Conservation (phyloP, 2,797 vertebrate genomes). For the Danio albolineatus region DNA sequence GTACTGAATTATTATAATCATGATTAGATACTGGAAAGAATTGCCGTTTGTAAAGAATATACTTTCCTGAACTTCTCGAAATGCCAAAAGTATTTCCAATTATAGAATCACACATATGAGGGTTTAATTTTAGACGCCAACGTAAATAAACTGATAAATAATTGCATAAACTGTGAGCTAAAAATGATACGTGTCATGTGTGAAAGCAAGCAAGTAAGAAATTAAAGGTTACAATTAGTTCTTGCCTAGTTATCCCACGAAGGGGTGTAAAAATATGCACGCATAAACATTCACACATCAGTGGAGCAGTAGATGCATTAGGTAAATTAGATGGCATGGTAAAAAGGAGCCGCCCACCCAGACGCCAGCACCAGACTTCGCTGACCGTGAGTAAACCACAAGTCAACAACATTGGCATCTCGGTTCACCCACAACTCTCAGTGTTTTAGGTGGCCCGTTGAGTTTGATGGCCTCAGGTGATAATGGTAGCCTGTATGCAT, state of each 20-base stretch:
- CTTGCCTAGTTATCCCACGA: conserved; percentile 9
- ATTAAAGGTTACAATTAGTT: conserved; percentile 8
- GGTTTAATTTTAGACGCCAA: too few relatives aligned
- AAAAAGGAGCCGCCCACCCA: conserved; percentile 6
- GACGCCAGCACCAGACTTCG: neutral
- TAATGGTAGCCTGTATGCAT: conserved; percentile 26
- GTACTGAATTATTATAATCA: too few relatives aligned
- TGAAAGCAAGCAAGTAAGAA: neutral
- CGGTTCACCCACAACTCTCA: neutral
- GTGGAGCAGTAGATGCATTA: neutral
- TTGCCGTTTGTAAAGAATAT: too few relatives aligned
- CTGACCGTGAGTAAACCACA: conserved; percentile 6
- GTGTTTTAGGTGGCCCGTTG: neutral
- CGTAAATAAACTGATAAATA: neutral
- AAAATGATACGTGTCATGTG: neutral
- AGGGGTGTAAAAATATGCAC: neutral
- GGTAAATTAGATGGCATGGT: conserved; percentile 13
- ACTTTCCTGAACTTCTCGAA: neutral
- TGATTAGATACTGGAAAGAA: too few relatives aligned
- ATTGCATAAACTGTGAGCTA: neutral
- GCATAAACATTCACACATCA: conserved; percentile 21
- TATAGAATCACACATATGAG: too few relatives aligned
- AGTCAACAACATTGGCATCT: neutral
- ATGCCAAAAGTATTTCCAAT: too few relatives aligned
- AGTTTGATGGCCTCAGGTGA: conserved; percentile 20